Conservation (phyloP, 2,797 vertebrate genomes). For the Pseudotriccus pelzelni region DNA sequence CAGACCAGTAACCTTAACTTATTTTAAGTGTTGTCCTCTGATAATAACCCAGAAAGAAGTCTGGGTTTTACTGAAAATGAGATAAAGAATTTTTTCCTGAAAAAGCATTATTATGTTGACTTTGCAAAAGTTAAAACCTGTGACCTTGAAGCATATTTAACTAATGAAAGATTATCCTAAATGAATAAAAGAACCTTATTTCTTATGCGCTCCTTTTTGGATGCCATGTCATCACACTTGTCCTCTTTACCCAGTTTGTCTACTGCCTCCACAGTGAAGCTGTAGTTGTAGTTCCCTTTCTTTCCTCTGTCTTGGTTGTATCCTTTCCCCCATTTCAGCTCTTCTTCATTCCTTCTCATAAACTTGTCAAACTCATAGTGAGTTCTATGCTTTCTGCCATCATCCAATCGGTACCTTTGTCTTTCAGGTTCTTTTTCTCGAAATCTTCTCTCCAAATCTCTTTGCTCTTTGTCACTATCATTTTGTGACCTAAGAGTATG, state of each 20-base stretch:
- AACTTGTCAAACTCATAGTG: conserved; percentile 91
- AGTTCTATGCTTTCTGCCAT: conserved; percentile 87
- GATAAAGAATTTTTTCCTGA: neutral
- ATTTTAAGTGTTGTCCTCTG: neutral
- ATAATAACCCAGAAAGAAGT: neutral
- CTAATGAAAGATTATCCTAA: conserved; percentile 72
- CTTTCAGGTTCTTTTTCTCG: conserved; percentile 86
- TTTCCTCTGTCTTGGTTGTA: conserved; percentile 89
- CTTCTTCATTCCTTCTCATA: conserved; percentile 88
- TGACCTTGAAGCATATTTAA: conserved; percentile 45
- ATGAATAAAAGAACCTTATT: conserved; percentile 87
- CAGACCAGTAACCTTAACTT: neutral
- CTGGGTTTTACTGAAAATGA: conserved; percentile 6
- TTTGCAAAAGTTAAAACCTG: conserved; percentile 35
- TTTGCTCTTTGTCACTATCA: conserved; percentile 91
- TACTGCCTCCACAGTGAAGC: conserved; percentile 81
- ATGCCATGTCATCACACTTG: conserved; percentile 84
- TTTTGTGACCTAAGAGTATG: conserved; percentile 69
- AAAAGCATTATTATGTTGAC: conserved; percentile 12
- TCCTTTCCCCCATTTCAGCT: conserved; percentile 92
- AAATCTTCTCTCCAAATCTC: conserved; percentile 85
- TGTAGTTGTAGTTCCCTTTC: conserved; percentile 84
- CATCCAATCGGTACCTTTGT: conserved; percentile 85
- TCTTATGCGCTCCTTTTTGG: conserved; percentile 90
- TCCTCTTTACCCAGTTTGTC: conserved; percentile 90